Percentiles rank a stretch among this genome's conserved stretches.
phyloP scores from a whole-genome alignment of 1,140 invertebrate species.

The Heliconius hermathena region DNA sequence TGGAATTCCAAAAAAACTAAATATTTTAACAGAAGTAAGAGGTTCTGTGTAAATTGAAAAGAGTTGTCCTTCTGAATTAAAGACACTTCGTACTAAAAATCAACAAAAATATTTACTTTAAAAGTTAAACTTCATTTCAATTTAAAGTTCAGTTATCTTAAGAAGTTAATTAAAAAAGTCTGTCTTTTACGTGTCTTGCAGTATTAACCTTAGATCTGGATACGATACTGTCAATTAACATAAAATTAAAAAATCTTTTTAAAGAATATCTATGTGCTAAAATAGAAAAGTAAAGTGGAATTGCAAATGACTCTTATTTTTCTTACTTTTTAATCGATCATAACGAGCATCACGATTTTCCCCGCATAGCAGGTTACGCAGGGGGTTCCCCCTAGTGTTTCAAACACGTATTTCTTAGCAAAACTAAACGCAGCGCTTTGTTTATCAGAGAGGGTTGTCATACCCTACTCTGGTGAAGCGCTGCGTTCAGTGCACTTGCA shows the following conservation, averaged over 20 bases:
- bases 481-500: no score
- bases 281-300: not conserved
- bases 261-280: not conserved
- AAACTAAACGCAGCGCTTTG: no score
- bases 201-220: not conserved
- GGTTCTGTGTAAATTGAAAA: no score
- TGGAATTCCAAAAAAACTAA: no score
- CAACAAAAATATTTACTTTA: constrained; percentile 14
- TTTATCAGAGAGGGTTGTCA: no score
- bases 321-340: not conserved
- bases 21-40: no score
- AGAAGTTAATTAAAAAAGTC: not conserved
- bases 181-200: not conserved
- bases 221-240: not conserved
- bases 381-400: no score
- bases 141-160: constrained; percentile 3
- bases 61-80: no score
- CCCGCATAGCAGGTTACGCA: no score
- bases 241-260: not conserved
- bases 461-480: no score
- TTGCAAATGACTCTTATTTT: not conserved
- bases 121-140: not conserved
- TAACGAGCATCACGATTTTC: no score
- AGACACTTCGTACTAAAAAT: not conserved
- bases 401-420: no score